Percentiles rank a stretch among this genome's conserved stretches.
phyloP scores from a whole-genome alignment of 2,797 vertebrate species.

The Ciconia nigra region DNA sequence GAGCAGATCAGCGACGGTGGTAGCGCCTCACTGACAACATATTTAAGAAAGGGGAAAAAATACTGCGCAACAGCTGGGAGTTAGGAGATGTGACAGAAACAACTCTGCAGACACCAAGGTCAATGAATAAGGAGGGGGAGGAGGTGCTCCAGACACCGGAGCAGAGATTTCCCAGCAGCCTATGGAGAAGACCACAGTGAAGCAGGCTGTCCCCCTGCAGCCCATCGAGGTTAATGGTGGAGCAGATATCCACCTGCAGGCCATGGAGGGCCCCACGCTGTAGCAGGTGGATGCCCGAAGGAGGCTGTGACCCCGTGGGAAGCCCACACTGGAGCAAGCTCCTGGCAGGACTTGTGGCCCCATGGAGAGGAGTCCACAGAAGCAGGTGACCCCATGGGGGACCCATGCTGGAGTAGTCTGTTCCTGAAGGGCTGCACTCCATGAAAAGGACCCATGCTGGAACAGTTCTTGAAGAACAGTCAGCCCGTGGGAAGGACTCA shows the following conservation, averaged over 20 bases:
- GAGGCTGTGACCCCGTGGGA: neutral
- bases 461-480: neutral
- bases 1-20: fast-evolving
- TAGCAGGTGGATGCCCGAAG: neutral
- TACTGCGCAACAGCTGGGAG: neutral
- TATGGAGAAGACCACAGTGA: neutral
- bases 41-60: neutral
- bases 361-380: too few relatives aligned
- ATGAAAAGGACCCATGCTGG: neutral
- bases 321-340: neutral
- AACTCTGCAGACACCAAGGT: neutral
- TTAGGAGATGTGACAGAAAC: neutral
- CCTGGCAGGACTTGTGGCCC: neutral
- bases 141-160: neutral
- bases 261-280: fast-evolving
- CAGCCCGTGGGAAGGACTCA: neutral
- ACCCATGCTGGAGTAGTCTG: fast-evolving
- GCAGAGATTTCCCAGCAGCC: neutral
- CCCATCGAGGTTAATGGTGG: neutral
- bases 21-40: neutral
- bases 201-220: neutral
- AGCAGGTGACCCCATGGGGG: neutral
- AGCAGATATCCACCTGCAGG: neutral
- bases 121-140: neutral
- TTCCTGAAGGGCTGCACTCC: neutral